Evolutionary conservation across 2,113 vertebrate species (phyloP), one percentile per base, ranked within the genome.

Genomic region (Casuarius casuarius): DNA sequence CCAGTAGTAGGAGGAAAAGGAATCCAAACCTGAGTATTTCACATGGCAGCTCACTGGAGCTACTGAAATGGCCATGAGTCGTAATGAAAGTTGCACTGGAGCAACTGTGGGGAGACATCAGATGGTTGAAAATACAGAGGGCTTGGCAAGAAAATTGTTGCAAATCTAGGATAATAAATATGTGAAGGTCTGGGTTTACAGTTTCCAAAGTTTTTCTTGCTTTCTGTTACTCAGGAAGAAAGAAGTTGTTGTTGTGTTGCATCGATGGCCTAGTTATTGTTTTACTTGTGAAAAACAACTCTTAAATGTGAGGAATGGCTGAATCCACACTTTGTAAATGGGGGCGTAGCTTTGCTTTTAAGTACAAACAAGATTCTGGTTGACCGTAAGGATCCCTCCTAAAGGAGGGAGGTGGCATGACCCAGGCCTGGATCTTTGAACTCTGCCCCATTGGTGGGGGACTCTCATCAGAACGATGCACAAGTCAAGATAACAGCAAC

Each of bases 261-360:
- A 65, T 79, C 87, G 44, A 48, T 85, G 87, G 35, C 72, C 78
- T 42, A 8, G 95, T 82, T 89, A 82, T 82, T 91, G 48, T 89
- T 95, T 89, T 72, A 94, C 76, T 71, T 8, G 33, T 75, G 80
- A 73, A 91, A 95, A 92, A 63, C 81, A 80, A 86, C 42, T 23
- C 28, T 63, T 9, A 5, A 72, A 70, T 42, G 25, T 0, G 9
- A 84, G 67, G 65, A 97, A 66, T 35, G 54, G 90, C 90, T 62
- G 79, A 89, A 86, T 74, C 61, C 25, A 38, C 74, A 29, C 59
- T 92, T n/a, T 33, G 80, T 58, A 33, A 79, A 63, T 83, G 84
- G 23, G 33, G 3, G 2, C n/a, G 58, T 8, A 73, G 84, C 90
- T 92, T 54, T 54, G 70, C 68, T 65, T 76, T 52, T 6, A 25